Evolutionary conservation across 2,797 vertebrate species (phyloP), one percentile per base, ranked within the genome.

Genomic region (Austrolebias charrua): DNA sequence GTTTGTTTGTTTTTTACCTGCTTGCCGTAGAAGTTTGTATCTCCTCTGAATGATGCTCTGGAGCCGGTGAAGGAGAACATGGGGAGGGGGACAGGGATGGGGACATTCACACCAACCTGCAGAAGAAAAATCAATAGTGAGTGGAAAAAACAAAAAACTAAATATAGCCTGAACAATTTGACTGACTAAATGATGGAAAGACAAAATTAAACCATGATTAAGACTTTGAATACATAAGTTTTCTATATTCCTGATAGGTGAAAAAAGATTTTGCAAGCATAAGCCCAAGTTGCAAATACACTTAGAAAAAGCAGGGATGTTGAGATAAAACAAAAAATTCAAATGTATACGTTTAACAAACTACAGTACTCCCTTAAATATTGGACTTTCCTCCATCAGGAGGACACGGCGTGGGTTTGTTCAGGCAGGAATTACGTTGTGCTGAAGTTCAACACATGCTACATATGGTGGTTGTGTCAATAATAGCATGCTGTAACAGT

Each of bases 1-100:
- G 4, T 52, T 60, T 40, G 18, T 59, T 13, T 3, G 33, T 8
- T 9, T 1, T 50, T 90, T 90, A 98, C 98, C 94, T 99, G 98
- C 79, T 99, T 99, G 88, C 98, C 98, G 24, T 98, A 99, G 91
- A 99, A 99, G 90, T 99, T 99, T 69, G 94, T 95, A 85, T 98
- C 97, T 50, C 98, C 98, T 74, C 97, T 94, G 92, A 99, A 99
- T 12, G 98, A 99, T 69, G 91, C 94, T 71, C 96, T 94, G 75
- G 98, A 99, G 48, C 95, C 97, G 0, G 97, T 99, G 86, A 99
- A 99, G 55, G 98, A 99, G 79, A 99, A 99, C 98, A 99, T 99
- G 56, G 98, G 98, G 55, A 99, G 92, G 52, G 98, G 98, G 42
- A 99, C 98, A 0, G 98, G 98, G 80, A 99, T 99, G 19, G 98